phyloP scores from a whole-genome alignment of 2,888 invertebrate species.

The Tenthredo notha region DNA sequence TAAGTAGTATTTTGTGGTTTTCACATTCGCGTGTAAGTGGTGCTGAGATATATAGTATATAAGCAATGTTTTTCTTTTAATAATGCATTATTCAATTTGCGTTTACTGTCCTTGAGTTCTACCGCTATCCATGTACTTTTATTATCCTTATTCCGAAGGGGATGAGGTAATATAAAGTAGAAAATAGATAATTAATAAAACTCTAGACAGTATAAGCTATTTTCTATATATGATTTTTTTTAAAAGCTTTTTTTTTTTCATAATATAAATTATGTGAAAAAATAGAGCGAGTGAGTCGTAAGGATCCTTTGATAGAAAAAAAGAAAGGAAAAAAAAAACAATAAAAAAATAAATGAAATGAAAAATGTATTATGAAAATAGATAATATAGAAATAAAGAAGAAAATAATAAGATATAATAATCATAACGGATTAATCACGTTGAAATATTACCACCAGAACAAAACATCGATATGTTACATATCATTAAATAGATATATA shows the following conservation, averaged over 20 bases:
- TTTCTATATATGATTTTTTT: background rate
- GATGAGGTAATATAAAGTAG: background rate
- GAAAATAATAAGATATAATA: constrained; percentile 64
- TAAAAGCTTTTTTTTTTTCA: background rate
- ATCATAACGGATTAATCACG: constrained; percentile 67
- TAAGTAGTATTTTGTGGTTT: background rate
- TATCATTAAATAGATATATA: constrained; percentile 71
- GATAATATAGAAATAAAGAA: constrained; percentile 68
- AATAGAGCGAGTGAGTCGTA: constrained; percentile 64
- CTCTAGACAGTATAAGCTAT: constrained; percentile 35
- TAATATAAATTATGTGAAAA: constrained; percentile 70
- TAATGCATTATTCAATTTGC: constrained; percentile 9
- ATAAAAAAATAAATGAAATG: background rate
- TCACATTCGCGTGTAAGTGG: constrained; percentile 31
- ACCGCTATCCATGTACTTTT: background rate
- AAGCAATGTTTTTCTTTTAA: background rate
- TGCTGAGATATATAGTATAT: constrained; percentile 12
- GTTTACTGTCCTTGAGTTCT: constrained; percentile 21
- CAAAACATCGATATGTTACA: constrained; percentile 72
- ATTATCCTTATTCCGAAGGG: background rate
- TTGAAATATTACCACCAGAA: constrained; percentile 66
- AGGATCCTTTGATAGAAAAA: background rate
- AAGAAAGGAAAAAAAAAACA: background rate
- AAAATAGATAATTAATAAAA: background rate
- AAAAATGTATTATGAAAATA: constrained; percentile 50